phyloP scores from a whole-genome alignment of 2,888 invertebrate species.

The Flabesymbios commensalis region DNA sequence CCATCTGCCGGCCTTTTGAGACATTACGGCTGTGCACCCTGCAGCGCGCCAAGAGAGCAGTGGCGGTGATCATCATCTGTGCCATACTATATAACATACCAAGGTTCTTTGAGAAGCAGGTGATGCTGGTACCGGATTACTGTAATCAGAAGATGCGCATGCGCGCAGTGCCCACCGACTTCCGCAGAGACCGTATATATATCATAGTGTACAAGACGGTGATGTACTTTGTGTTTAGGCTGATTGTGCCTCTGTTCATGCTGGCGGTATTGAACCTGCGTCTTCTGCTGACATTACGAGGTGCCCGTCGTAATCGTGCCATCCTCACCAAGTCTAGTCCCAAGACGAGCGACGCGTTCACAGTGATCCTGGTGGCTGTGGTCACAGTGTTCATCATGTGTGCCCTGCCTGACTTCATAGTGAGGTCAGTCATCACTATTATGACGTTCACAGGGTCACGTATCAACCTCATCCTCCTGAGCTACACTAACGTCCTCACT shows the following conservation, averaged over 20 bases:
- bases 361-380: slow-evolving; percentile 29
- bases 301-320: slow-evolving; percentile 13
- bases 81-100: slow-evolving; percentile 36
- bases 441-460: slow-evolving; percentile 3
- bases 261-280: slow-evolving; percentile 24
- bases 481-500: slow-evolving; percentile 21
- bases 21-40: slow-evolving; percentile 2
- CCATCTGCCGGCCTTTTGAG: slow-evolving; percentile 33
- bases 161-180: slow-evolving; percentile 3
- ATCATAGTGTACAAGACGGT: slow-evolving; percentile 27
- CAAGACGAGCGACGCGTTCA: slow-evolving; percentile 26
- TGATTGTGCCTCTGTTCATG: slow-evolving; percentile 22
- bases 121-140: background rate
- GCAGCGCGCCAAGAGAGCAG: slow-evolving; percentile 6
- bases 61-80: slow-evolving; percentile 8
- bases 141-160: slow-evolving; percentile 1
- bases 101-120: slow-evolving; percentile 32
- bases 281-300: slow-evolving; percentile 20
- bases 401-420: slow-evolving; percentile 22
- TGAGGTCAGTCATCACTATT: slow-evolving; percentile 15
- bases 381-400: slow-evolving; percentile 33
- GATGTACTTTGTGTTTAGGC: slow-evolving; percentile 28
- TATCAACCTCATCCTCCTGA: background rate
- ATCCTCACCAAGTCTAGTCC: slow-evolving; percentile 9
- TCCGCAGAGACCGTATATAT: slow-evolving; percentile 20